Evolutionary conservation across 2,113 vertebrate genomes (phyloP).

Genomic region (Microcebus griseorufus): DNA sequence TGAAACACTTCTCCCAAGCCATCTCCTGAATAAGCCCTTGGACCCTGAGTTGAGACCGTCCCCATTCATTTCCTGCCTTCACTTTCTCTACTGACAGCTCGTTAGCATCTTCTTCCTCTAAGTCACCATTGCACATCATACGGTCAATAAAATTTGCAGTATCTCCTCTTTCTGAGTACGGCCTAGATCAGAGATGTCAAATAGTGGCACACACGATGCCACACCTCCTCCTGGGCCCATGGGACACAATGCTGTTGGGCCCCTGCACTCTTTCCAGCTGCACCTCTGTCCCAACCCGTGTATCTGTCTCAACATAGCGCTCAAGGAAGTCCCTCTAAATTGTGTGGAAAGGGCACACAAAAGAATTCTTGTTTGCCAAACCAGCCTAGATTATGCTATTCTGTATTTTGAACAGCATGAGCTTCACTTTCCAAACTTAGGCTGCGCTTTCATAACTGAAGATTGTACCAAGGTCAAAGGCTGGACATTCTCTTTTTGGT

Average conservation of each 20-base stretch:
- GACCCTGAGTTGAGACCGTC: not conserved
- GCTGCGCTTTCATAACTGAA: not conserved
- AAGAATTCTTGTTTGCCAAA: not conserved
- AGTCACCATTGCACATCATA: not conserved
- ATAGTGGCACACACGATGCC: not conserved
- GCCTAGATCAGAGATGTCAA: not conserved
- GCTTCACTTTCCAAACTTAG: not conserved
- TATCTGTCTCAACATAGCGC: not conserved
- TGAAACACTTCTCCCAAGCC: not conserved
- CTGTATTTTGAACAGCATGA: not conserved
- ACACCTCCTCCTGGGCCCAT: not conserved
- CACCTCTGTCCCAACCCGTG: not conserved
- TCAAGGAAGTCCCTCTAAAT: not conserved
- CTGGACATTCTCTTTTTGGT: not conserved
- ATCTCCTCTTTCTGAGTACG: not conserved
- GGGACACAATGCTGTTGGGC: not conserved
- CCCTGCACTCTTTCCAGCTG: not conserved
- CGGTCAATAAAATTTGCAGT: not conserved
- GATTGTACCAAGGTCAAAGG: not conserved
- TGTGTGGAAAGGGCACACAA: not conserved
- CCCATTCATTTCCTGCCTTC: not conserved
- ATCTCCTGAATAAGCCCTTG: not conserved
- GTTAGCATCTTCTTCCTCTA: not conserved
- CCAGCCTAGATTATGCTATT: not conserved
- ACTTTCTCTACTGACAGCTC: not conserved